phyloP scores from a whole-genome alignment of 2,113 vertebrate species.

The Oryctolagus cuniculus region mOryCun1.1 NC_091432.1:144485501-144486000 shows the following conservation, averaged over 20 bases:
- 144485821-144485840: too few relatives aligned
- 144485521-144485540: not conserved
- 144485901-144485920: not conserved
- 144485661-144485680: too few relatives aligned
- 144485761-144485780: too few relatives aligned
- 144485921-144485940: slow-evolving; percentile 5
- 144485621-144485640: too few relatives aligned
- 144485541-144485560: not conserved
- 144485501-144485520: slow-evolving; percentile 14
- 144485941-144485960: not conserved
- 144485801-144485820: too few relatives aligned
- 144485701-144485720: too few relatives aligned
- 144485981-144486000: not conserved
- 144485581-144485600: not conserved
- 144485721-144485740: too few relatives aligned
- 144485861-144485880: not conserved
- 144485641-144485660: too few relatives aligned
- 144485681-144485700: too few relatives aligned
- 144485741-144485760: too few relatives aligned
- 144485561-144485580: not conserved
- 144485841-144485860: too few relatives aligned
- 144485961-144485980: not conserved
- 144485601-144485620: slow-evolving; percentile 2
- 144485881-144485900: not conserved
- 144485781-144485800: too few relatives aligned